Conservation (phyloP, 2,113 vertebrate genomes). For the Gymnocephalus cernua region DNA sequence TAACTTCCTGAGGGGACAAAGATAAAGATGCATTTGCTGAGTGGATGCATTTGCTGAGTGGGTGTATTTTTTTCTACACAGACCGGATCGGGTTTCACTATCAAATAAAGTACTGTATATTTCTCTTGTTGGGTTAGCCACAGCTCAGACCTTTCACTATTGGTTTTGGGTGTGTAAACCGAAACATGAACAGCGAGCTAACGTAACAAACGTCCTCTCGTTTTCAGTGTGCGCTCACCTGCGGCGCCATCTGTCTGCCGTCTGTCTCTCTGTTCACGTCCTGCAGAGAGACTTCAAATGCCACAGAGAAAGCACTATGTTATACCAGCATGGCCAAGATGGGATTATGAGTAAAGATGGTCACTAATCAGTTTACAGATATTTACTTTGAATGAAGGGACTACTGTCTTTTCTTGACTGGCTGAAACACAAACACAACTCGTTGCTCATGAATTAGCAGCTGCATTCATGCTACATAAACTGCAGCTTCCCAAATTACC, state of each 20-base stretch:
- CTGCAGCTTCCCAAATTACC: no score
- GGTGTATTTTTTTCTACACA: constrained; percentile 21
- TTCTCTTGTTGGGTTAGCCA: constrained; percentile 37
- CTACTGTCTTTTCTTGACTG: neutral
- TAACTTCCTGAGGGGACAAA: constrained; percentile 30
- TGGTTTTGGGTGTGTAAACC: constrained; percentile 13
- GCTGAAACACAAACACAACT: no score
- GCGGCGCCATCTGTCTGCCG: constrained; percentile 27
- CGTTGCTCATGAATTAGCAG: no score
- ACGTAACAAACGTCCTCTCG: constrained; percentile 2
- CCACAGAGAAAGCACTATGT: neutral
- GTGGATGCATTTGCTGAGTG: constrained; percentile 44
- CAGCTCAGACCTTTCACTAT: constrained; percentile 37
- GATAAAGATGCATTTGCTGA: constrained; percentile 40
- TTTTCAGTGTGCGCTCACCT: constrained; percentile 23
- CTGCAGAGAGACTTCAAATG: constrained; percentile 53
- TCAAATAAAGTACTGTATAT: constrained; percentile 29
- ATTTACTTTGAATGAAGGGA: neutral
- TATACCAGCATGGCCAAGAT: neutral
- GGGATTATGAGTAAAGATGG: neutral
- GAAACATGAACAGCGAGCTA: constrained; percentile 28
- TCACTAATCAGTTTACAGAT: neutral
- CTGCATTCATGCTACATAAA: no score
- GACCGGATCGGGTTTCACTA: constrained; percentile 41
- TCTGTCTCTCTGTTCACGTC: constrained; percentile 26